Base-by-base conservation (phyloP, 2,797 vertebrate species). In the Aeoliscus strigatus region DNA sequence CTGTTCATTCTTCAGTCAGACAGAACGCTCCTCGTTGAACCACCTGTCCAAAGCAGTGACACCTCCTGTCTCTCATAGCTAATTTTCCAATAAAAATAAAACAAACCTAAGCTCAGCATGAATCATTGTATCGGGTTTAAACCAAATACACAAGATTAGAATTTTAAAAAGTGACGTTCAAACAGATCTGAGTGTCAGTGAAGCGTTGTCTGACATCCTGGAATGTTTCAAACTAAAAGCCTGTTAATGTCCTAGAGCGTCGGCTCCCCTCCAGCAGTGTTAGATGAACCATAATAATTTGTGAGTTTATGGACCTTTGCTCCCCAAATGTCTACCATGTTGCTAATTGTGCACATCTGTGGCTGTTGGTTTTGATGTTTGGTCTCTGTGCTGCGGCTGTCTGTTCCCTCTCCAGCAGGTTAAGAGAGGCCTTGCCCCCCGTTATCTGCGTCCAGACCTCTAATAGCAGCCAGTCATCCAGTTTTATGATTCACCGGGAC, bases 271-370 rank as follows among this genome's bases (percentile, higher is more conserved):
- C 58, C 59, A 71, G 79, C 71, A 49, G 73, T 39, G 53, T 77
- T 68, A 69, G 73, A 74, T 80, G 71, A 63, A 60, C 52, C 58
- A 59, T 81, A 81, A 84, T 79, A 80, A 83, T 58, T 73, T 59
- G 64, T 38, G 9, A 70, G 75, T 82, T 81, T 82, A 73, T 77
- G 73, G 79, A 81, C 82, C 78, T 86, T 80, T 80, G 72, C 82
- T 74, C 75, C 58, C 66, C 65, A 81, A 85, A 85, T 79, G 77
- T 83, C 77, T 81, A 76, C 81, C 80, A 80, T 77, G 77, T 78
- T 81, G 79, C 80, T 87, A 86, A 87, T 86, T 82, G 79, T 58
- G 46, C 48, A 61, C 86, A 85, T 84, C 75, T 86, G 84, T 57
- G 69, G 27, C 55, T 52, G 51, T 56, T 51, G 64, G 81, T 85